Conservation (phyloP, 2,797 vertebrate species). For the Pygocentrus nattereri region DNA sequence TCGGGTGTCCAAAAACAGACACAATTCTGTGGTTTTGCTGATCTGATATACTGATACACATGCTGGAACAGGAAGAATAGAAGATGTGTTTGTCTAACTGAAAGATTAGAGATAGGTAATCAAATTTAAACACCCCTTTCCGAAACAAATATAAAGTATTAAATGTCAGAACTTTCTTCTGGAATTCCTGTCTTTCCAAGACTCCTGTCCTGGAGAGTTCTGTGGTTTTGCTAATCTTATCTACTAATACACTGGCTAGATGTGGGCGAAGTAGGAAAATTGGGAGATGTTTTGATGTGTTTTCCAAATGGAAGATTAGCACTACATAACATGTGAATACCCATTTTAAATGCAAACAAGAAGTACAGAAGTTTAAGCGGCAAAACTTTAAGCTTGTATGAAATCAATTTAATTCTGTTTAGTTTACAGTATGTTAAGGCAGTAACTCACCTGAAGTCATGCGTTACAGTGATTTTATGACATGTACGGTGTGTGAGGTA, state of each 20-base stretch:
- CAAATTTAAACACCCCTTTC: too few species aligned
- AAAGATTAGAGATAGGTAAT: background rate
- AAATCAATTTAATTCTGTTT: background rate
- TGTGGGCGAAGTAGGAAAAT: background rate
- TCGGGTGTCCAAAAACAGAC: background rate
- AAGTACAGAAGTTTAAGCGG: background rate
- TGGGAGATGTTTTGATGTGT: background rate
- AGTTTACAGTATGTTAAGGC: too few species aligned
- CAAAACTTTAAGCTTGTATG: background rate
- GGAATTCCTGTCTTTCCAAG: background rate
- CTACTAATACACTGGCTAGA: background rate
- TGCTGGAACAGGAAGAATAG: background rate
- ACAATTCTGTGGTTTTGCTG: background rate
- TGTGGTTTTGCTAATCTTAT: background rate
- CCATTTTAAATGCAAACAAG: background rate
- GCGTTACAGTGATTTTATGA: too few species aligned
- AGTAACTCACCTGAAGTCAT: too few species aligned
- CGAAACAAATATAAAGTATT: background rate
- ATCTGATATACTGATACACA: background rate
- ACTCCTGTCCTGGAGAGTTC: background rate
- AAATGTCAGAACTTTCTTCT: background rate
- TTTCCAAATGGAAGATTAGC: background rate
- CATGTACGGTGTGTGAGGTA: too few species aligned
- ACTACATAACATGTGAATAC: background rate
- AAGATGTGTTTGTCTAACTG: background rate